Percentiles rank a stretch among this genome's conserved stretches.
These are phyloP conservation scores for Drosophila cognata DNA, from an alignment of 2,888 invertebrate genomes.

Conservation along the genomic window DNA sequence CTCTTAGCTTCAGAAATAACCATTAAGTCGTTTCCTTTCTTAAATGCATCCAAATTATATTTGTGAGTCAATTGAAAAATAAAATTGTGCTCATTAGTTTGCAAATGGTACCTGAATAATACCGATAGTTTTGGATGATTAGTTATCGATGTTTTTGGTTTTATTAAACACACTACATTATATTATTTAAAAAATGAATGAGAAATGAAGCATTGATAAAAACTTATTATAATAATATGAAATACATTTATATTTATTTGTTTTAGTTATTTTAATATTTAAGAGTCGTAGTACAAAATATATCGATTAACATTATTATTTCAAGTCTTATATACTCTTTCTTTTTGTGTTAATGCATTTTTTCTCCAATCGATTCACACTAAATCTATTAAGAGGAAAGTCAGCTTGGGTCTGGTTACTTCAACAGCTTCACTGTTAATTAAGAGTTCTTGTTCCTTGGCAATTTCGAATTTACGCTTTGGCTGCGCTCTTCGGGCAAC, in stretches of 20 bases:
- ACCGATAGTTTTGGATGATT: neutral
- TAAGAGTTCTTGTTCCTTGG: conserved; percentile 25
- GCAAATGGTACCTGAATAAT: neutral
- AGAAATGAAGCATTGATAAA: neutral
- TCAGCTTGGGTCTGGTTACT: neutral
- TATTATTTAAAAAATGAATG: neutral
- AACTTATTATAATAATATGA: neutral
- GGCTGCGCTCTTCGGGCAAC: conserved; percentile 23
- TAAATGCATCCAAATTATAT: conserved; percentile 1
- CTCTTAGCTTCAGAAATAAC: conserved; percentile 3
- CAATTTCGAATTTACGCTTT: conserved; percentile 14
- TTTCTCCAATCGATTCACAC: neutral
- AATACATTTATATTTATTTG: neutral
- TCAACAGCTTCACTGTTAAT: conserved; percentile 18
- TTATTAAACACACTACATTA: neutral
- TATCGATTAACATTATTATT: neutral
- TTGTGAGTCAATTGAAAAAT: neutral
- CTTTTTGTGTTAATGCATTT: neutral
- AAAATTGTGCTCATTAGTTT: neutral
- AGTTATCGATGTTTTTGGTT: neutral
- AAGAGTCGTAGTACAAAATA: neutral
- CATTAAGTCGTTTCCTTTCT: conserved; percentile 8
- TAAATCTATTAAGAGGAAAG: neutral
- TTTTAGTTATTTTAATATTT: neutral
- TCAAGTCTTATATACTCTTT: neutral